Evolutionary conservation across 2,113 vertebrate species (phyloP).

Genomic region (Phaethornis superciliosus): DNA sequence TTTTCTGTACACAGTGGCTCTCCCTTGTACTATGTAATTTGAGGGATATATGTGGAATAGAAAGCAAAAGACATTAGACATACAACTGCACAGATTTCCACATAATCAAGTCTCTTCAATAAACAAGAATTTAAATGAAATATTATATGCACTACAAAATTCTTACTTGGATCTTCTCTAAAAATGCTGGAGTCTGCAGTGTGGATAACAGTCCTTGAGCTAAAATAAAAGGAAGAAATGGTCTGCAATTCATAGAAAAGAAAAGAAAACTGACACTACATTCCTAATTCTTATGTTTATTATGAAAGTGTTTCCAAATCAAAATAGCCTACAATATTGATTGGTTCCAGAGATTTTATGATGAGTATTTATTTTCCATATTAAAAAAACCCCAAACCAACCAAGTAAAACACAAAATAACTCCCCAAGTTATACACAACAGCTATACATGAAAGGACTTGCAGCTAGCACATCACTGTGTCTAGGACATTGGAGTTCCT

Average conservation of each 20-base stretch:
- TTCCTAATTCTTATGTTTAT: slow-evolving; percentile 80
- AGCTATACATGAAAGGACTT: slow-evolving; percentile 67
- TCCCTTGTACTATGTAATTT: background rate
- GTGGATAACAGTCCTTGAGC: background rate
- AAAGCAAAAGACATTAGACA: background rate
- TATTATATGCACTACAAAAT: background rate
- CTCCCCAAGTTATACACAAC: slow-evolving; percentile 22
- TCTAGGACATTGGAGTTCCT: slow-evolving; percentile 57
- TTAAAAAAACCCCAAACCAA: slow-evolving; percentile 23
- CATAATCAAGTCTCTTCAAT: background rate
- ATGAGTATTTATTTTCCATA: slow-evolving; percentile 67
- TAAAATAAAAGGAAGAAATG: background rate
- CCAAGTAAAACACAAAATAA: slow-evolving; percentile 62
- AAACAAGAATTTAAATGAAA: background rate
- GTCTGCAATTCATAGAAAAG: background rate
- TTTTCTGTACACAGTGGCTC: background rate
- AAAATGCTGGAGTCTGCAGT: background rate
- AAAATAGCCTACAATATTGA: slow-evolving; percentile 76
- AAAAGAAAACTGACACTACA: slow-evolving; percentile 30
- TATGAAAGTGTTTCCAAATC: slow-evolving; percentile 82
- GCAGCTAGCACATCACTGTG: slow-evolving; percentile 64
- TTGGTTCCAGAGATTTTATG: slow-evolving; percentile 73
- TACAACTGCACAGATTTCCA: background rate
- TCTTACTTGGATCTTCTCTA: background rate
- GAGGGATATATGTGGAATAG: rapidly evolving